Conservation (phyloP, 2,888 invertebrate species). For the Polyommatus iphigenia region DNA sequence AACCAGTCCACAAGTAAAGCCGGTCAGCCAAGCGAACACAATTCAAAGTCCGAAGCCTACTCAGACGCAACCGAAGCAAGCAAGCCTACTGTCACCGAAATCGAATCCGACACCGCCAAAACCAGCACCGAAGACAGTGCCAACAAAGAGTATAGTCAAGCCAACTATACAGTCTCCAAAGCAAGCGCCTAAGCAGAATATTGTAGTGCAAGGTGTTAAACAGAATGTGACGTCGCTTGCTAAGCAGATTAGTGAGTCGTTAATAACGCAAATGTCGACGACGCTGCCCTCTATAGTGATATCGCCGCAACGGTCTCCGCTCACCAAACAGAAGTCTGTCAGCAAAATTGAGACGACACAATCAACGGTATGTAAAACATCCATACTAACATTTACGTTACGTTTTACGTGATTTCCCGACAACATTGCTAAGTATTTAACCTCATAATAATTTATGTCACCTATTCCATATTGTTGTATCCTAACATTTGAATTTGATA, state of each 20-base stretch:
- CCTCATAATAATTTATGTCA: too few relatives aligned
- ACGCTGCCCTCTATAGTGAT: slow-evolving; percentile 56
- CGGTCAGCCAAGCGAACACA: slow-evolving; percentile 34
- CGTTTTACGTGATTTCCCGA: too few relatives aligned
- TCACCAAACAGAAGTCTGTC: slow-evolving; percentile 63
- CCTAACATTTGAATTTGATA: too few relatives aligned
- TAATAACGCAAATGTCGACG: slow-evolving; percentile 45
- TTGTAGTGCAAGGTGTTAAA: slow-evolving; percentile 40
- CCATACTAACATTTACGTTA: too few relatives aligned
- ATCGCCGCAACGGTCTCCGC: slow-evolving; percentile 59
- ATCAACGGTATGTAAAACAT: slow-evolving; percentile 45
- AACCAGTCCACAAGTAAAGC: slow-evolving; percentile 37
- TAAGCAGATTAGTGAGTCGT: slow-evolving; percentile 41
- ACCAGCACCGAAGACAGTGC: slow-evolving; percentile 36
- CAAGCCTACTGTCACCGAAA: slow-evolving; percentile 34
- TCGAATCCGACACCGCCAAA: slow-evolving; percentile 36
- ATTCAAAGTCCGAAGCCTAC: slow-evolving; percentile 32
- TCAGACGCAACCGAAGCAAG: slow-evolving; percentile 36
- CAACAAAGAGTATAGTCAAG: slow-evolving; percentile 41
- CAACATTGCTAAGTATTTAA: too few relatives aligned
- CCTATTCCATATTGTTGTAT: too few relatives aligned
- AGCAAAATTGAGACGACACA: slow-evolving; percentile 56
- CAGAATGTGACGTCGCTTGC: slow-evolving; percentile 40
- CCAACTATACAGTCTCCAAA: slow-evolving; percentile 51
- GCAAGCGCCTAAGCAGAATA: slow-evolving; percentile 41